Conservation (phyloP, 2,888 invertebrate genomes). For the Drosophila macrospina region DNA sequence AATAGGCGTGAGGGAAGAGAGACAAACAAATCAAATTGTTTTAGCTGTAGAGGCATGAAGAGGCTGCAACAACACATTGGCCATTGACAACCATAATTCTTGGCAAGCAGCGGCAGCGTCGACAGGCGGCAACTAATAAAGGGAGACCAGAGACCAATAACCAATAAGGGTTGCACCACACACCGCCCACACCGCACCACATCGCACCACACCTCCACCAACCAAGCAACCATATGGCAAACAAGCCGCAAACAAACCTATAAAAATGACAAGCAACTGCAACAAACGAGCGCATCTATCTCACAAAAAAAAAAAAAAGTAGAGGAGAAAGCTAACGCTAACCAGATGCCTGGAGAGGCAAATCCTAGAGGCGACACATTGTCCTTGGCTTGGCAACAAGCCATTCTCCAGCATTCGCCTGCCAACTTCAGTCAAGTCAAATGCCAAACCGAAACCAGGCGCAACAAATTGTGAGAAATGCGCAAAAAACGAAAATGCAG, state of each 20-base stretch:
- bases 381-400: slow-evolving; percentile 38
- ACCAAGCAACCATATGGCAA: slow-evolving; percentile 2
- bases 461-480: slow-evolving; percentile 72
- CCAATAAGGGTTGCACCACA: slow-evolving; percentile 38
- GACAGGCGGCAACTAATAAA: slow-evolving; percentile 68
- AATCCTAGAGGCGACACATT: slow-evolving; percentile 64
- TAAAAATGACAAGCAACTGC: slow-evolving; percentile 80
- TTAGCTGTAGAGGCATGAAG: slow-evolving; percentile 38
- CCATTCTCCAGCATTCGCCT: slow-evolving; percentile 9
- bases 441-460: slow-evolving; percentile 55
- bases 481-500: slow-evolving; percentile 67
- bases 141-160: slow-evolving; percentile 51
- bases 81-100: slow-evolving; percentile 71
- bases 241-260: slow-evolving; percentile 78
- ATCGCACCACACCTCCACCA: background rate
- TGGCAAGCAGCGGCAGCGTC: slow-evolving; percentile 50
- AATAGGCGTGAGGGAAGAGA: background rate
- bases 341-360: slow-evolving; percentile 53
- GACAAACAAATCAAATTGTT: slow-evolving; percentile 70
- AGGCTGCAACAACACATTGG: slow-evolving; percentile 44
- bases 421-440: slow-evolving; percentile 57
- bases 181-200: background rate
- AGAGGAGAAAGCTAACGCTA: slow-evolving; percentile 41
- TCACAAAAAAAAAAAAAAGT: background rate
- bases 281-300: slow-evolving; percentile 81